phyloP scores from a whole-genome alignment of 2,113 vertebrate genomes.

The Mormoops blainvillei region DNA sequence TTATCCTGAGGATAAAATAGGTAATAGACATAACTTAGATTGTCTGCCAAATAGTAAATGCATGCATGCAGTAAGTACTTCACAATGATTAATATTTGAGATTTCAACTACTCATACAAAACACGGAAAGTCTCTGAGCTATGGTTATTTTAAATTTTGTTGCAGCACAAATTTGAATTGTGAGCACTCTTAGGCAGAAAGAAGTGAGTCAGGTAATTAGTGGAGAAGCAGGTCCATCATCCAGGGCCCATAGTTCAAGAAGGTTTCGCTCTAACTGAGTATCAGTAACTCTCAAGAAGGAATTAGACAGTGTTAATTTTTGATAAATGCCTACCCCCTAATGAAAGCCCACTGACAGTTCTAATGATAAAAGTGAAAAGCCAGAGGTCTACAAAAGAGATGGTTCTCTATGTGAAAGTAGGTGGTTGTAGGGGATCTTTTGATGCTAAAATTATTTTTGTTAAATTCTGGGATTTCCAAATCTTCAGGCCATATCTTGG shows the following conservation, averaged over 20 bases:
- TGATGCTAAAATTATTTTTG: not conserved
- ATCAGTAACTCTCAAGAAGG: not conserved
- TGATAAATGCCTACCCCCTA: not conserved
- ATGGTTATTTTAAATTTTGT: not conserved
- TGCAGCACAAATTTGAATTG: not conserved
- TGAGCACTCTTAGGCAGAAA: not conserved
- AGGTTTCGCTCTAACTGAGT: not conserved
- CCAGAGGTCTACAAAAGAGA: not conserved
- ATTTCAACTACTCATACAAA: not conserved
- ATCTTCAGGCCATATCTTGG: not conserved
- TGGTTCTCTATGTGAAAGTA: not conserved
- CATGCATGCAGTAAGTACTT: not conserved
- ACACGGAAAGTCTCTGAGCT: not conserved
- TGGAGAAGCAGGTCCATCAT: not conserved
- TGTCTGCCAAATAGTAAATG: slow-evolving; percentile 3
- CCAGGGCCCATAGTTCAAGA: not conserved
- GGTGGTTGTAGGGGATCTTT: not conserved
- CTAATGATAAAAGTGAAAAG: not conserved
- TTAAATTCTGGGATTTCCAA: slow-evolving; percentile 36
- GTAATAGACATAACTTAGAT: not conserved
- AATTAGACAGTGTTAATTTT: slow-evolving; percentile 7
- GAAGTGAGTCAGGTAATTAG: not conserved
- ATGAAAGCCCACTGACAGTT: not conserved
- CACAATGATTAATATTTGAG: not conserved
- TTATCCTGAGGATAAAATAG: not conserved